Percentiles rank a stretch among this genome's conserved stretches.
phyloP scores from a whole-genome alignment of 2,888 invertebrate species.

The Heteropelma amictum region DNA sequence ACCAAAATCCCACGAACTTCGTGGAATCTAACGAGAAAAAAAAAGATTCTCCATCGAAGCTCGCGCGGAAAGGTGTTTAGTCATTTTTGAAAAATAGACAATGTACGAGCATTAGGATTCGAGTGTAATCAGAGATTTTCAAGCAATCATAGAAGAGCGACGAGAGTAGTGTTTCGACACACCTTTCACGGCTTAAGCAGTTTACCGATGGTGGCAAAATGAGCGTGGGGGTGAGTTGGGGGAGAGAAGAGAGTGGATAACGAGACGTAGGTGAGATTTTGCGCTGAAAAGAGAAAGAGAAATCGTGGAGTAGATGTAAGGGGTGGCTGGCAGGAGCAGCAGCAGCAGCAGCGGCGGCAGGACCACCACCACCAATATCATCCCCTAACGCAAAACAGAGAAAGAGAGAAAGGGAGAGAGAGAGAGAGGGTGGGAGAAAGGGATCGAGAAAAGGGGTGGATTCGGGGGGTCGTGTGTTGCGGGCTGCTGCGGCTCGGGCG shows the following conservation, averaged over 20 bases:
- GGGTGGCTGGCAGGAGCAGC: slow-evolving; percentile 49
- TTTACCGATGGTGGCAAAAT: slow-evolving; percentile 61
- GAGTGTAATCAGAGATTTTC: not conserved
- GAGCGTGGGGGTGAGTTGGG: not conserved
- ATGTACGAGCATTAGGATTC: not conserved
- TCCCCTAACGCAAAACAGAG: slow-evolving; percentile 36
- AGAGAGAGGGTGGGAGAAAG: slow-evolving; percentile 42
- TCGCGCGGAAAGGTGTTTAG: not conserved
- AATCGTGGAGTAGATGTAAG: slow-evolving; percentile 44
- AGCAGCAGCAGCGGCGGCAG: slow-evolving; percentile 42
- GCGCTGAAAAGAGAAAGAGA: slow-evolving; percentile 30
- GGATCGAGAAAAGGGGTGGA: slow-evolving; percentile 60
- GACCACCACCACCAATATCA: slow-evolving; percentile 45
- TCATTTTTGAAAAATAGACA: not conserved
- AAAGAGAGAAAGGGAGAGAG: slow-evolving; percentile 39
- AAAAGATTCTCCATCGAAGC: no score
- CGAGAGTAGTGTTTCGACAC: slow-evolving; percentile 53
- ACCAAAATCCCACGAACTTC: no score
- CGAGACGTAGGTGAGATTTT: slow-evolving; percentile 69
- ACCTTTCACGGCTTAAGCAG: slow-evolving; percentile 60
- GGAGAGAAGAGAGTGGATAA: slow-evolving; percentile 60
- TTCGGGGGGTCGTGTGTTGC: slow-evolving; percentile 74
- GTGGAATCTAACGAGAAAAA: no score
- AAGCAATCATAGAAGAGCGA: slow-evolving; percentile 15
- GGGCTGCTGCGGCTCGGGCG: slow-evolving; percentile 78